Evolutionary conservation across 2,888 invertebrate genomes (phyloP).

Genomic region (Fissipunctia ypsillon): DNA sequence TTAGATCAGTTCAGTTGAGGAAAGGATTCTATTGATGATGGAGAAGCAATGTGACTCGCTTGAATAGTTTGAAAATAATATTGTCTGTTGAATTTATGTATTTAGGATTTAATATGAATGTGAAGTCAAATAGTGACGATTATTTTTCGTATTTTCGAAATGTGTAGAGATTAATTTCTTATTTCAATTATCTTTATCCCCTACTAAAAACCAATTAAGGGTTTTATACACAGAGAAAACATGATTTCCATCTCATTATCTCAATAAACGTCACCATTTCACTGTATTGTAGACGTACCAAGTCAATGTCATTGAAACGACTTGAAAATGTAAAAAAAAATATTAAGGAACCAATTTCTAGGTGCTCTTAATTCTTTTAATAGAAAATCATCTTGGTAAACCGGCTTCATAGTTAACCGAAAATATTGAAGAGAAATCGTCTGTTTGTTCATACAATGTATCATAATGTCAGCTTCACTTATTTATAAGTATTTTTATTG

Average conservation of each 20-base stretch:
- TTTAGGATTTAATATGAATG: conserved; percentile 66
- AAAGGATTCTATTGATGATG: conserved; percentile 56
- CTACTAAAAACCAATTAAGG: not conserved
- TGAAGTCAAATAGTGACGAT: conserved; percentile 60
- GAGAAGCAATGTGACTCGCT: conserved; percentile 65
- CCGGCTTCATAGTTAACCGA: conserved; percentile 54
- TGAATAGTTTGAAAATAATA: conserved; percentile 64
- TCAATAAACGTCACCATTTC: conserved; percentile 56
- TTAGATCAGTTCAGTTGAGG: conserved; percentile 57
- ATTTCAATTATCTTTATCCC: not conserved
- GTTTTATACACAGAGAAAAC: not conserved
- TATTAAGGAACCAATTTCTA: conserved; percentile 72
- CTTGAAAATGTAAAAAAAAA: conserved; percentile 67
- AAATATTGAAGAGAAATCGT: conserved; percentile 50
- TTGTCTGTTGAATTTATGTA: conserved; percentile 68
- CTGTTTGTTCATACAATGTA: conserved; percentile 62
- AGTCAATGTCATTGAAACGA: conserved; percentile 68
- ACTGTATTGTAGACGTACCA: conserved; percentile 61
- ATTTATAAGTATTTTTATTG: conserved; percentile 77
- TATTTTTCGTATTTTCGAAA: conserved; percentile 13
- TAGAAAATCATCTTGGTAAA: conserved; percentile 53
- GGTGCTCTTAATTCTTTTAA: conserved; percentile 73
- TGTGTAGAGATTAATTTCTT: not conserved
- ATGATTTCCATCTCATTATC: not conserved
- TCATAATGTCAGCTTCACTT: conserved; percentile 71